These are phyloP conservation scores for Sweltsa coloradensis DNA, from an alignment of 1,140 invertebrate genomes.

Conservation along the genomic window DNA sequence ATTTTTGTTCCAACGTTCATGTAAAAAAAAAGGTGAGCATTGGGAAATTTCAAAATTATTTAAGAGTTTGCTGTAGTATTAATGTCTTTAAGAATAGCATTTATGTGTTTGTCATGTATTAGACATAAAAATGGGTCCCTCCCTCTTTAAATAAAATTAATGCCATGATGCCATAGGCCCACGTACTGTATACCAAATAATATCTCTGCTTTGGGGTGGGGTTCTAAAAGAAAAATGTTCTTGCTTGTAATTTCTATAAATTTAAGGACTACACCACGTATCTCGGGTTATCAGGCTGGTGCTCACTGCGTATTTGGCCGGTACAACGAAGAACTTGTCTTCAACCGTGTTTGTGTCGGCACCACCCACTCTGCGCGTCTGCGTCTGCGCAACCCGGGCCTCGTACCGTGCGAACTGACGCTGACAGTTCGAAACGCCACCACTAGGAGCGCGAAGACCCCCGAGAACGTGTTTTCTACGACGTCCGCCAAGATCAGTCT, in stretches of 20 bases:
- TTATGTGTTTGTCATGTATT: too few species aligned
- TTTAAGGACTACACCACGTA: too few species aligned
- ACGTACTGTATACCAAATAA: too few species aligned
- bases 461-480: constrained; percentile 18
- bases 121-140: too few species aligned
- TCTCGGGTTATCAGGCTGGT: not conserved
- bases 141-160: too few species aligned
- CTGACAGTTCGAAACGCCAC: constrained; percentile 8
- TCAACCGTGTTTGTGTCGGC: constrained; percentile 19
- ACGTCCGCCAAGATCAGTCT: constrained; percentile 17
- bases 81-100: too few species aligned
- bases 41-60: too few species aligned
- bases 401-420: constrained; percentile 19
- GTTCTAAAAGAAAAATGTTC: not conserved
- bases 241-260: constrained; percentile 4
- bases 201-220: too few species aligned
- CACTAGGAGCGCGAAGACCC: constrained; percentile 7
- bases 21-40: too few species aligned
- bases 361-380: constrained; percentile 17
- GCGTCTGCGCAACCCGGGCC: constrained; percentile 20
- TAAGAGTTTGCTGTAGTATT: too few species aligned
- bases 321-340: constrained; percentile 21
- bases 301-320: constrained; percentile 19
- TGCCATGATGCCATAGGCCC: too few species aligned
- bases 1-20: too few species aligned